Conservation (phyloP, 2,113 vertebrate genomes). For the Sebastes schlegelii region DNA sequence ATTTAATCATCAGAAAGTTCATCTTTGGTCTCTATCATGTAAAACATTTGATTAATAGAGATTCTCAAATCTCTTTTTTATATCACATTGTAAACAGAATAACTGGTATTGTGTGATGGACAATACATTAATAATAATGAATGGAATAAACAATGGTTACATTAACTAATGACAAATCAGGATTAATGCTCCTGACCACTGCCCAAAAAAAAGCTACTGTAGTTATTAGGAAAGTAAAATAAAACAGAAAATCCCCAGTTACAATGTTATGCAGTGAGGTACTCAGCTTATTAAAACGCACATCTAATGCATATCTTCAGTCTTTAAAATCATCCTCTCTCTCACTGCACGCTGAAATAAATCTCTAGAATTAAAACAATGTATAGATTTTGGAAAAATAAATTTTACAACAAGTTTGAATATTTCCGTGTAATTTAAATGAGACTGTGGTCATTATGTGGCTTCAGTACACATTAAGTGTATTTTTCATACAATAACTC, state of each 20-base stretch:
- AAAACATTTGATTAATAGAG: no score
- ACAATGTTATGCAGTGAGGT: neutral
- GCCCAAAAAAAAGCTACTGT: neutral
- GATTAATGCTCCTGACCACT: neutral
- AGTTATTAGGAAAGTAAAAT: neutral
- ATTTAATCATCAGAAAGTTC: neutral
- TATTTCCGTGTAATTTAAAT: neutral
- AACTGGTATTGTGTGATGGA: neutral
- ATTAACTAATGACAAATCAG: slow-evolving; percentile 1
- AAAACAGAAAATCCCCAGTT: neutral
- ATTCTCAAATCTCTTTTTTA: no score
- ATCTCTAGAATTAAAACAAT: neutral
- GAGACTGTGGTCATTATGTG: neutral
- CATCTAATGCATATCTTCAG: neutral
- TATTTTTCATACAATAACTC: neutral
- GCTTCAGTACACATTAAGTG: neutral
- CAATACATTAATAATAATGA: neutral
- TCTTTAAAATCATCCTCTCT: neutral
- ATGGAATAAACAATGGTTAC: neutral
- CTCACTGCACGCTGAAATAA: neutral
- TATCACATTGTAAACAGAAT: neutral
- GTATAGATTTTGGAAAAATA: neutral
- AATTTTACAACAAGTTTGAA: neutral
- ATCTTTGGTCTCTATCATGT: no score
- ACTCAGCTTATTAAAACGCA: neutral